Percentiles rank a stretch among this genome's conserved stretches.
These are phyloP conservation scores for Uloborus diversus DNA, from an alignment of 1,140 invertebrate genomes.

Conservation along the genomic window DNA sequence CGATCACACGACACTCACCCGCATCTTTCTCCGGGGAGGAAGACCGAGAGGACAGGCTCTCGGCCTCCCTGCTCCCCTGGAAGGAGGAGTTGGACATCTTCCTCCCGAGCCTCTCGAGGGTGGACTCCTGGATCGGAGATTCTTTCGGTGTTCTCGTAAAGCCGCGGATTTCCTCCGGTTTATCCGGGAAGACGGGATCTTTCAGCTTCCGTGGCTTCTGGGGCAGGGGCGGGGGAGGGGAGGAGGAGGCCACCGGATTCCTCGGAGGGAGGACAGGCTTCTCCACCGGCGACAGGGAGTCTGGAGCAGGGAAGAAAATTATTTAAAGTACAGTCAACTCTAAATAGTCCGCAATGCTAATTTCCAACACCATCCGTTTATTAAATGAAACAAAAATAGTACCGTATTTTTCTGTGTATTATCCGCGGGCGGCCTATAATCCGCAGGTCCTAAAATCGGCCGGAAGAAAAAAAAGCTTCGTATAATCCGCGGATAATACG, in stretches of 20 bases:
- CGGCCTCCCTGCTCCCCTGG: too few species aligned
- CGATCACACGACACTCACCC: too few species aligned
- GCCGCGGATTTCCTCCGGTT: slow-evolving; percentile 14
- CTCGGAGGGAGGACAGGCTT: slow-evolving; percentile 35
- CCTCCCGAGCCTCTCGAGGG: too few species aligned
- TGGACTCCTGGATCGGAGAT: slow-evolving; percentile 15
- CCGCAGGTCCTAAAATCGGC: too few species aligned
- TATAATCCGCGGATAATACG: too few species aligned
- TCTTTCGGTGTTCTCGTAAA: slow-evolving; percentile 34
- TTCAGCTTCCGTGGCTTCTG: slow-evolving; percentile 44
- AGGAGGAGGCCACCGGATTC: not conserved
- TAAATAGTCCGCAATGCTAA: too few species aligned
- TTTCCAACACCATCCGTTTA: too few species aligned
- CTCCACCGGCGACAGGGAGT: not conserved
- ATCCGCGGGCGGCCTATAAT: too few species aligned
- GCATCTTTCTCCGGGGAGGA: slow-evolving; percentile 30
- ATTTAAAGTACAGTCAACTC: not conserved
- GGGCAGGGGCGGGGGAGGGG: slow-evolving; percentile 6
- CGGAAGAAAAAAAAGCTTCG: too few species aligned
- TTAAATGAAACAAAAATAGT: too few species aligned
- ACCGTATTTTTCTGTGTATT: too few species aligned
- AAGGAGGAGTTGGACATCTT: too few species aligned
- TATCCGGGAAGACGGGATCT: slow-evolving; percentile 12
- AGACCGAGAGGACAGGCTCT: slow-evolving; percentile 20
- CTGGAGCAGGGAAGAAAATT: not conserved